Percentiles rank a stretch among this genome's conserved stretches.
Conservation (phyloP, 2,797 vertebrate species). For the Echiichthys vipera region DNA sequence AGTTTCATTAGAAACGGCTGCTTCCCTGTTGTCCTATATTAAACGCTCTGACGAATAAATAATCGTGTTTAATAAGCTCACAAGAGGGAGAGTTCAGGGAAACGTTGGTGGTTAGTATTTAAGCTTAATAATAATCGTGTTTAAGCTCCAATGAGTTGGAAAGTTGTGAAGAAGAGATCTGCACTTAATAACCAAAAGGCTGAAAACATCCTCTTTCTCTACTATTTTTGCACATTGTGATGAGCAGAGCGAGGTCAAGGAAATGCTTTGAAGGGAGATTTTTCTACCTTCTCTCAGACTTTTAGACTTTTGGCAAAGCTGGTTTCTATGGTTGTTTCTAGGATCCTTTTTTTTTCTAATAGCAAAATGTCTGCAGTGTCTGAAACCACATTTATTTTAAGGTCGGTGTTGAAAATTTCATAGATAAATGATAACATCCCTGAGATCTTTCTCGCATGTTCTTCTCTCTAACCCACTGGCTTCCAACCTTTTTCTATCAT, state of each 20-base stretch:
- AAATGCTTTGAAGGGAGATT: background rate
- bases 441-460: background rate
- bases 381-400: background rate
- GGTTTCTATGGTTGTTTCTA: background rate
- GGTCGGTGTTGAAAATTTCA: background rate
- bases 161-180: background rate
- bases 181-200: background rate
- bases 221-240: background rate
- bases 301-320: background rate
- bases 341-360: background rate
- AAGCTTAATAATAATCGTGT: background rate
- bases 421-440: background rate
- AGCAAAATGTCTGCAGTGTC: background rate
- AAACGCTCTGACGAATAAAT: background rate
- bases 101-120: background rate
- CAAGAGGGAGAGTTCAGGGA: background rate
- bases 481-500: too few relatives aligned
- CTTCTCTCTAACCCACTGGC: background rate
- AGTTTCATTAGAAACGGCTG: too few relatives aligned
- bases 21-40: too few relatives aligned
- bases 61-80: background rate
- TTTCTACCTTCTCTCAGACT: background rate
- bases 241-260: background rate
- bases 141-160: background rate
- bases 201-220: background rate